Evolutionary conservation across 2,888 invertebrate species (phyloP), one percentile per base, ranked within the genome.

Genomic region (Cepaea hortensis): DNA sequence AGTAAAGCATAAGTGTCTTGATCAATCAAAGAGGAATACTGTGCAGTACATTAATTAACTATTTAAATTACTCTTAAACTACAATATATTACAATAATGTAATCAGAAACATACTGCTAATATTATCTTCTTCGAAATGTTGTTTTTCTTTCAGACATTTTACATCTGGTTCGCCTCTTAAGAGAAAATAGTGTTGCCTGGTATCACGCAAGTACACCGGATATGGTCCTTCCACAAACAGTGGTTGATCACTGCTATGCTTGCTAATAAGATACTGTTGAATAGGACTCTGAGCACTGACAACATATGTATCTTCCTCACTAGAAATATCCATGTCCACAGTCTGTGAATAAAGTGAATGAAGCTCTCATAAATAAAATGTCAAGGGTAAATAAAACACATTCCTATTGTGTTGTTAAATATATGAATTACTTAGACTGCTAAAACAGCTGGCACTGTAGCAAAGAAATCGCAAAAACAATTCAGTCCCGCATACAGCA

Each of bases 301-400:
- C 97, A 90, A 99, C 96, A 97, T 98, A 99, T 0, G 98, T 98
- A 91, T 97, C 96, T 92, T 98, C 98, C 73, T 97, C 93, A n/a
- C 90, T 85, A 0, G 97, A 96, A 91, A 97, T 97, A 90, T 96
- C 95, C 85, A 98, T 95, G 90, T 97, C 96, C 91, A 95, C 95
- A 90, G 97, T 96, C 96, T 97, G 94, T 73, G 92, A 93, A 79
- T 90, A 55, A 55, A 55, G 55, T 55, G 55, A 55, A 55, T 55
- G 55, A 55, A 55, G 55, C 48, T 48, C 4, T 55, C 18, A 79
- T 23, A 77, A 77, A 11, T 48, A 23, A 35, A 35, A 35, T 23
- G 55, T 55, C 6, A 55, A 11, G 55, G 6, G 55, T 20, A 23
- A 77, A 77, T 7, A 77, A 35, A 35, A 35, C 35, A 35, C 35